A percentile compares a stretch with the other conserved stretches of the same genome.
Conservation (phyloP, 2,113 vertebrate species). For the Leucoraja erinaceus region DNA sequence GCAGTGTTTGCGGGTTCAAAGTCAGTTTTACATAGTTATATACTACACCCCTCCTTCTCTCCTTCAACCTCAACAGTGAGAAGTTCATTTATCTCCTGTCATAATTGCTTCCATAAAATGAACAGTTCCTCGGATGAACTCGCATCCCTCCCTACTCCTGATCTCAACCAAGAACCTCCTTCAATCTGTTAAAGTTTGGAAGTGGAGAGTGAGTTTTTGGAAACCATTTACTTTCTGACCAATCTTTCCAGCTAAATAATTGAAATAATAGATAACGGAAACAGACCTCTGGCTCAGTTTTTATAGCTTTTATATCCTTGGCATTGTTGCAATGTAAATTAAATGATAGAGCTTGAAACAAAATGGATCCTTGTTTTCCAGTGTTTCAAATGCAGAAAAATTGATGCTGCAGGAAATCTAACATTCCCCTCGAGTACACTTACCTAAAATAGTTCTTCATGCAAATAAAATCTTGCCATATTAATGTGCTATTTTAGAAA, state of each 20-base stretch:
- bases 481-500: neutral
- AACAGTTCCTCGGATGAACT: neutral
- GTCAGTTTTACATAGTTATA: too few relatives aligned
- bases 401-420: conserved; percentile 14
- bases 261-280: neutral
- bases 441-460: neutral
- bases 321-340: neutral
- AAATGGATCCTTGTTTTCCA: neutral
- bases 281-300: neutral
- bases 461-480: neutral
- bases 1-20: too few relatives aligned
- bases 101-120: neutral
- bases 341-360: neutral
- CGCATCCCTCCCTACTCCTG: neutral
- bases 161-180: neutral
- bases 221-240: too few relatives aligned
- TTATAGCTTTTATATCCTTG: neutral
- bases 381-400: neutral
- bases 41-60: neutral
- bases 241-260: neutral
- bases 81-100: neutral
- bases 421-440: neutral
- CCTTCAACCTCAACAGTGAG: neutral
- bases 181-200: neutral
- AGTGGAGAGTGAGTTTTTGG: neutral